Conservation (phyloP, 2,888 invertebrate genomes). For the Conchocele bisecta region DNA sequence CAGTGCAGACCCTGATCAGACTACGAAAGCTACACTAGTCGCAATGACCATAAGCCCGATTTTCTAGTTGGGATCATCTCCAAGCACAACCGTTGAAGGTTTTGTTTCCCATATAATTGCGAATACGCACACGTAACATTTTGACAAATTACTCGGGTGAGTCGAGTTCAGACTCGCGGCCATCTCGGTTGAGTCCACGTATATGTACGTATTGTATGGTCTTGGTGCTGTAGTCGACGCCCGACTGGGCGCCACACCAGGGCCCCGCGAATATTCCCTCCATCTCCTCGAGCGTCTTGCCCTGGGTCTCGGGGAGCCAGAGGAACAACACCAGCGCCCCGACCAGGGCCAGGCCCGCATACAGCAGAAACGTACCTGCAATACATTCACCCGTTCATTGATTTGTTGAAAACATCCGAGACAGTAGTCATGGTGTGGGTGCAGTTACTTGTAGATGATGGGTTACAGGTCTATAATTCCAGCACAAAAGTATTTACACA, state of each 20-base stretch:
- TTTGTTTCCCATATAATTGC: neutral
- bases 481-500: no score
- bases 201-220: conserved; percentile 84
- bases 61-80: no score
- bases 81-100: neutral
- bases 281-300: conserved; percentile 84
- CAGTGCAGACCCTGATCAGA: no score
- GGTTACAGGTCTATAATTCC: no score
- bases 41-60: no score
- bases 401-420: no score
- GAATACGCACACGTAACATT: no score
- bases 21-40: no score
- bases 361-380: conserved; percentile 85
- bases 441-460: no score
- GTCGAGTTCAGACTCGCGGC: conserved; percentile 79
- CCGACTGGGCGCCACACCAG: conserved; percentile 70
- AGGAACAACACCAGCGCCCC: conserved; percentile 81
- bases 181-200: conserved; percentile 83
- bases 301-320: conserved; percentile 85
- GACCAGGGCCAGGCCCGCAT: conserved; percentile 83
- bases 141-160: conserved; percentile 75
- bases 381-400: no score
- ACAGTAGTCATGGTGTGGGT: no score
- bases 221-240: conserved; percentile 74
- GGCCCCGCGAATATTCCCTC: conserved; percentile 83